A percentile compares a stretch with the other conserved stretches of the same genome.
Evolutionary conservation across 2,113 vertebrate genomes (phyloP).

Genomic region (Lonchura striata): DNA sequence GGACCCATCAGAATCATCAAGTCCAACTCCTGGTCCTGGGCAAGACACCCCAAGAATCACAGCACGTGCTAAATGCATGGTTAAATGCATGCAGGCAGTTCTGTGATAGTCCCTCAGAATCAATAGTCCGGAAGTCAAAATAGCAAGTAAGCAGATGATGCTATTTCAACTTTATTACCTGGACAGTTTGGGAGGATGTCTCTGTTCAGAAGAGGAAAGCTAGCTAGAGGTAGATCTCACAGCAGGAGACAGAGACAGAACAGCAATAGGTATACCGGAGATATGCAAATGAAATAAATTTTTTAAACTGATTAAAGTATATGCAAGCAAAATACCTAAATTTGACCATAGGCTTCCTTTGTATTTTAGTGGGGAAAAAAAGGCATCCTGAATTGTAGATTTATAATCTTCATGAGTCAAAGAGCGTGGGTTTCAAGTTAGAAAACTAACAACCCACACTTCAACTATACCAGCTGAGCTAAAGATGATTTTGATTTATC

Average conservation of each 20-base stretch:
- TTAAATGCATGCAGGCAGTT: neutral
- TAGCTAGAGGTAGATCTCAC: neutral
- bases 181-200: neutral
- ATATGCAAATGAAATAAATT: neutral
- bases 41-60: neutral
- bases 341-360: neutral
- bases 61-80: neutral
- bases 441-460: neutral
- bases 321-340: neutral
- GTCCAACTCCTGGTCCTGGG: accelerated
- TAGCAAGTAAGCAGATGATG: neutral
- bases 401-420: neutral
- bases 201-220: neutral
- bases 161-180: neutral
- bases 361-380: neutral
- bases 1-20: neutral
- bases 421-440: neutral
- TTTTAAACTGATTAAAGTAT: neutral
- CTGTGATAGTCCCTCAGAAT: neutral
- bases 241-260: neutral
- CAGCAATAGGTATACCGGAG: neutral
- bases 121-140: neutral
- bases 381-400: neutral
- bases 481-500: neutral
- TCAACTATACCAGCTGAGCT: neutral